Conservation (phyloP, 1,140 invertebrate species). For the Lamellibrachia luymesi region DNA sequence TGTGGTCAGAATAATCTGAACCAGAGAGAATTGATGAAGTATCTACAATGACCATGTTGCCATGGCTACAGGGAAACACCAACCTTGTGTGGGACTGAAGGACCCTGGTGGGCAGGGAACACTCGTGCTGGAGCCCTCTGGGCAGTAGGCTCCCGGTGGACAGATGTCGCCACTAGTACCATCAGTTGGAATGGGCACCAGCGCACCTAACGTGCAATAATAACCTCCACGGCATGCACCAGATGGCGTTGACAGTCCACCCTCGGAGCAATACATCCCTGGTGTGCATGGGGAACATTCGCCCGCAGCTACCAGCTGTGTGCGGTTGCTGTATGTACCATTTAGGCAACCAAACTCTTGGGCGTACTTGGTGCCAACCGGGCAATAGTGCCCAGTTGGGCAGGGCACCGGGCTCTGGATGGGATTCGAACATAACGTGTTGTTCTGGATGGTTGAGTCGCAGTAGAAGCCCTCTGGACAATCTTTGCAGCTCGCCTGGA, state of each 20-base stretch:
- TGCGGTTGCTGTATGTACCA: slow-evolving; percentile 35
- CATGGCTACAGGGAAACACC: not conserved
- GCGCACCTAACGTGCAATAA: slow-evolving; percentile 38
- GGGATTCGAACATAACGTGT: slow-evolving; percentile 45
- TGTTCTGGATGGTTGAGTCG: slow-evolving; percentile 49
- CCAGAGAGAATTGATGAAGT: too few relatives aligned
- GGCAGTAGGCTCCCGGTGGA: slow-evolving; percentile 44
- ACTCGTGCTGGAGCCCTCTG: slow-evolving; percentile 38
- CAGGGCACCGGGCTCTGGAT: slow-evolving; percentile 47
- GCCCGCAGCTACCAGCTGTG: slow-evolving; percentile 30
- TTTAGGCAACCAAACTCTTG: slow-evolving; percentile 44
- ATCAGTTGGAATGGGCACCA: slow-evolving; percentile 38
- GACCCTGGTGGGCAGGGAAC: slow-evolving; percentile 43
- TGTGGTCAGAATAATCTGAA: too few relatives aligned
- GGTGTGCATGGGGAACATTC: slow-evolving; percentile 41
- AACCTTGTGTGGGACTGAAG: slow-evolving; percentile 26
- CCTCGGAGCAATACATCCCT: slow-evolving; percentile 37
- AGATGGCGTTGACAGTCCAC: slow-evolving; percentile 31
- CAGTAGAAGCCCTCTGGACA: slow-evolving; percentile 48
- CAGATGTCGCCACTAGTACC: slow-evolving; percentile 42
- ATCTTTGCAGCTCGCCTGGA: slow-evolving; percentile 42
- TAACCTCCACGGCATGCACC: slow-evolving; percentile 38
- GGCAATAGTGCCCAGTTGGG: slow-evolving; percentile 47
- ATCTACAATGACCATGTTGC: not conserved
- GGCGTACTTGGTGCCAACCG: slow-evolving; percentile 39